Base-by-base conservation (phyloP, 2,113 vertebrate species). In the Lontra canadensis region DNA sequence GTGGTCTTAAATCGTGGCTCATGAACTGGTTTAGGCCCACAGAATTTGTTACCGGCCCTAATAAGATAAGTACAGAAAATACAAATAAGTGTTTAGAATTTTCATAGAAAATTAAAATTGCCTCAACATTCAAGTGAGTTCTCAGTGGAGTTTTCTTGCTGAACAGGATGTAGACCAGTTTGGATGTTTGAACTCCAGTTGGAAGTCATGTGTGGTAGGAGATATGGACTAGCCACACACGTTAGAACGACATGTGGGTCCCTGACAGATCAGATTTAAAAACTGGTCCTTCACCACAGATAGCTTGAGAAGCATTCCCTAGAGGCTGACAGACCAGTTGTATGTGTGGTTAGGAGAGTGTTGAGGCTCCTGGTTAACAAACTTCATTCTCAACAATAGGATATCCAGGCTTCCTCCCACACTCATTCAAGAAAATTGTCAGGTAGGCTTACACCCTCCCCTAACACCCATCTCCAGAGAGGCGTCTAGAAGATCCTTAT, bases 401-500 rank as follows among this genome's bases (percentile, higher is more conserved):
- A 11, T 52, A 26, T 11, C 7, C 14, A 39, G 59, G 14, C 11
- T 49, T 87, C 80, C 71, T 90, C 73, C 49, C 10, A 49, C 17
- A n/a, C 36, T 57, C 15, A 1, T 47, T 84, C 86, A 47, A 26
- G 78, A 74, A 93, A 97, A 47, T 14, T 61, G 18, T 14, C 65
- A 67, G 44, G 18, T 25, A 21, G 76, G 59, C 17, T 69, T 87
- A n/a, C 36, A 18, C 21, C 44, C 9, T 93, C 21, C 8, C 5
- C 42, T 52, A 36, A 12, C 9, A 34, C 29, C 36, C 23, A n/a
- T 65, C 83, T 61, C 18, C 44, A 52, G 18, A 20, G 44, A 65
- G 42, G 57, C 34, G 7, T 76, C 74, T 42, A 73, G 71, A 95
- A n/a, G 57, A 73, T 80, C 67, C 85, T 61, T 55, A 86, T 79